Conservation (phyloP, 2,797 vertebrate species). For the Acridotheres tristis region DNA sequence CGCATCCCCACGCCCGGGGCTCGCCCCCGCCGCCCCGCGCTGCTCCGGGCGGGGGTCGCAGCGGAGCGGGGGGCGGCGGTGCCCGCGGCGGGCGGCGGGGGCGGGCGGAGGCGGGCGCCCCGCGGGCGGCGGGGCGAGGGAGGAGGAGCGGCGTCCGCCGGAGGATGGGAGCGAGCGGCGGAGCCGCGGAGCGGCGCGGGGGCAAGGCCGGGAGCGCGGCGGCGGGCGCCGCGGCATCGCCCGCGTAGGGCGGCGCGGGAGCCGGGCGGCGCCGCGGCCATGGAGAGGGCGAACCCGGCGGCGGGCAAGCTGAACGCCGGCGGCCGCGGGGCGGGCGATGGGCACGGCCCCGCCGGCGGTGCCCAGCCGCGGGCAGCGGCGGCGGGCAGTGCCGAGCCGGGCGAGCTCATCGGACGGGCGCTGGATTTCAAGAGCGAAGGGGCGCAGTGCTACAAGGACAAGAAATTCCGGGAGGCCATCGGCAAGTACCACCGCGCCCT, state of each 20-base stretch:
- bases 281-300: conserved; percentile 69
- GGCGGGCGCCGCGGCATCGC: background rate
- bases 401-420: conserved; percentile 88
- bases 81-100: background rate
- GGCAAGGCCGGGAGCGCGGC: conserved; percentile 50
- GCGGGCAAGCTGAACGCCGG: conserved; percentile 46
- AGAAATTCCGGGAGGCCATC: conserved; percentile 98
- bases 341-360: conserved; percentile 19
- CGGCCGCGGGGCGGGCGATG: conserved; percentile 38
- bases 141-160: background rate
- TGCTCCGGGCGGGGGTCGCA: background rate
- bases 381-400: conserved; percentile 64
- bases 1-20: background rate
- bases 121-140: background rate
- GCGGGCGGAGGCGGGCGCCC: conserved; percentile 23
- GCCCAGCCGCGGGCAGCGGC: conserved; percentile 38
- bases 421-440: conserved; percentile 96
- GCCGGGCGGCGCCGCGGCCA: conserved; percentile 33
- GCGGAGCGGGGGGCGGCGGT: background rate
- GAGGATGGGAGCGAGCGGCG: conserved; percentile 21
- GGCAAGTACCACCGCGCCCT: conserved; percentile 97
- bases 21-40: background rate
- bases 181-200: conserved; percentile 37
- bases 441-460: conserved; percentile 97
- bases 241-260: conserved; percentile 2